A percentile compares a stretch with the other conserved stretches of the same genome.
phyloP scores from a whole-genome alignment of 2,113 vertebrate species.

The Spizaetus ornatus region DNA sequence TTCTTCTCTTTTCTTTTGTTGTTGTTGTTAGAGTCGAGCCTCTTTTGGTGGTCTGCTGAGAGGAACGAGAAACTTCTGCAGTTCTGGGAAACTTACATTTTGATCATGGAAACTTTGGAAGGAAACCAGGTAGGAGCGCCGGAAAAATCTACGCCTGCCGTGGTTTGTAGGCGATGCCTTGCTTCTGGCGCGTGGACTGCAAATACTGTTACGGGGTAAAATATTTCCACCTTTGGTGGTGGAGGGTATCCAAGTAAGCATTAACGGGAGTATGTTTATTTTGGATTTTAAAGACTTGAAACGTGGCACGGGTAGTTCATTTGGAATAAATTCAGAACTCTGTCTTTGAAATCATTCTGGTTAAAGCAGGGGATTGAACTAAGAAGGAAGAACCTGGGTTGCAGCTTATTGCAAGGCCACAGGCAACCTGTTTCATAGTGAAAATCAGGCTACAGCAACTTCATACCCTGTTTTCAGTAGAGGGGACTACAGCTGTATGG shows the following conservation, averaged over 20 bases:
- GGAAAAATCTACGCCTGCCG: fast-evolving
- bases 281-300: background rate
- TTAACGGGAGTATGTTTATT: background rate
- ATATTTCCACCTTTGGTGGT: fast-evolving
- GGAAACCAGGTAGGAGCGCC: constrained; percentile 86
- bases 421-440: too few species aligned
- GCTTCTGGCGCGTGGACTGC: fast-evolving
- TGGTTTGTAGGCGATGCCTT: fast-evolving
- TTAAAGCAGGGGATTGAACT: background rate
- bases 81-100: constrained; percentile 91
- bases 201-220: fast-evolving
- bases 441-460: fast-evolving
- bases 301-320: fast-evolving
- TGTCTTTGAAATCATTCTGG: fast-evolving
- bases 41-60: constrained; percentile 86
- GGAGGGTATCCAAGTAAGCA: fast-evolving
- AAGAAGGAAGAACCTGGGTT: background rate
- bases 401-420: background rate
- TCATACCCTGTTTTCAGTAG: too few species aligned
- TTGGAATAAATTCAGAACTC: background rate
- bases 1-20: fast-evolving
- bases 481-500: fast-evolving
- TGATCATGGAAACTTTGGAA: constrained; percentile 93
- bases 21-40: constrained; percentile 57
- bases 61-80: constrained; percentile 72